Evolutionary conservation across 2,888 invertebrate species (phyloP).

Genomic region (Schrankia costaestrigalis): DNA sequence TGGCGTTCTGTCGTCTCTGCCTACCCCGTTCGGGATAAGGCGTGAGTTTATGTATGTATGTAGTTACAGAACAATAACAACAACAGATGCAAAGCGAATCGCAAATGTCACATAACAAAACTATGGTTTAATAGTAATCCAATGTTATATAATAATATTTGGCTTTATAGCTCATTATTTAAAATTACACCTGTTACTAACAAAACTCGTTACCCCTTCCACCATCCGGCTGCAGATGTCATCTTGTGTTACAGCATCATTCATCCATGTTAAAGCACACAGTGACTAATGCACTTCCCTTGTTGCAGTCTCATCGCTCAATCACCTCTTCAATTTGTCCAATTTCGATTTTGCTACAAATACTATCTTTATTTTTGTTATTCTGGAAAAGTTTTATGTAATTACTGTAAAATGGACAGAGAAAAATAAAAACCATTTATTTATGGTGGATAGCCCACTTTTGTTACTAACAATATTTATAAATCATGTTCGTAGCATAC

Average conservation of each 20-base stretch:
- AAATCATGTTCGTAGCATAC: too few species aligned
- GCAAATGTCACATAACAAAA: too few species aligned
- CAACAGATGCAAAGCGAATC: neutral
- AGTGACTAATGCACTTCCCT: conserved; percentile 36
- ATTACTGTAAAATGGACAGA: too few species aligned
- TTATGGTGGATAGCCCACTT: too few species aligned
- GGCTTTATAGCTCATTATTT: neutral
- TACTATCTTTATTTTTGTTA: neutral
- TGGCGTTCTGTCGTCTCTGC: too few species aligned
- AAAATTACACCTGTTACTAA: neutral
- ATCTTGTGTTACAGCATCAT: conserved; percentile 17
- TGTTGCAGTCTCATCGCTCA: conserved; percentile 32
- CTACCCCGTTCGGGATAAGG: too few species aligned
- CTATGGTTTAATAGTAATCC: too few species aligned
- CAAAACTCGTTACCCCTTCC: neutral
- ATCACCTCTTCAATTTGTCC: conserved; percentile 25
- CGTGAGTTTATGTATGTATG: too few species aligned
- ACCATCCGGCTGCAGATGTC: neutral
- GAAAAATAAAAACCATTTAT: too few species aligned
- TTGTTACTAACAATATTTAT: too few species aligned
- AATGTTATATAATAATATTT: too few species aligned
- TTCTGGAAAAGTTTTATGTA: neutral
- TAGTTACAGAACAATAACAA: neutral
- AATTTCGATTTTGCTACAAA: conserved; percentile 12
- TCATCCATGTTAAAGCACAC: conserved; percentile 26